Conservation (phyloP, 2,113 vertebrate genomes). For the Peromyscus maniculatus region DNA sequence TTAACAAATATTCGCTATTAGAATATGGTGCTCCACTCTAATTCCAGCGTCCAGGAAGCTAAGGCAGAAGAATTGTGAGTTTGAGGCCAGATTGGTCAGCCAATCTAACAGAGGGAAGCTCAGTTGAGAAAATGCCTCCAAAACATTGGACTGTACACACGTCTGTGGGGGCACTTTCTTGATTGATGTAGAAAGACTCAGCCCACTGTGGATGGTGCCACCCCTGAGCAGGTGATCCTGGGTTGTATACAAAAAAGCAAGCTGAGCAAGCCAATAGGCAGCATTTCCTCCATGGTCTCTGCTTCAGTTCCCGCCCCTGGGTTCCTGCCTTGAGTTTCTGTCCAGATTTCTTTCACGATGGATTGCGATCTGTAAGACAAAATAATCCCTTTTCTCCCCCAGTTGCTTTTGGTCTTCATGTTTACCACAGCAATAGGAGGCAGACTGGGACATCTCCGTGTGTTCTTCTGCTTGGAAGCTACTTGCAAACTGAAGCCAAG, state of each 20-base stretch:
- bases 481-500: background rate
- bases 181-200: background rate
- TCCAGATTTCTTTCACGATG: background rate
- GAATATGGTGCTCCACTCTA: background rate
- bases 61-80: background rate
- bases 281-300: background rate
- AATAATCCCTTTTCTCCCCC: background rate
- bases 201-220: background rate
- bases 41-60: background rate
- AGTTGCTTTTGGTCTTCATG: background rate
- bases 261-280: background rate
- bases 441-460: too few relatives aligned
- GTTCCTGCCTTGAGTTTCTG: background rate
- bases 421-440: background rate
- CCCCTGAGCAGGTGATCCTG: background rate
- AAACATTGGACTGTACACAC: background rate
- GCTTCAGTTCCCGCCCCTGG: background rate
- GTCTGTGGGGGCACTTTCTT: background rate
- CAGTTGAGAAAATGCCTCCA: background rate
- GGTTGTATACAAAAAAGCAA: background rate
- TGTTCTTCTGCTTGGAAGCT: background rate
- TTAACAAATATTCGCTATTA: background rate
- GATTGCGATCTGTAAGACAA: background rate
- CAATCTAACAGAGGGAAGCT: background rate
- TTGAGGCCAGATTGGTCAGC: background rate